Conservation (phyloP, 1,140 invertebrate genomes). For the Drosophila rhopaloa region DNA sequence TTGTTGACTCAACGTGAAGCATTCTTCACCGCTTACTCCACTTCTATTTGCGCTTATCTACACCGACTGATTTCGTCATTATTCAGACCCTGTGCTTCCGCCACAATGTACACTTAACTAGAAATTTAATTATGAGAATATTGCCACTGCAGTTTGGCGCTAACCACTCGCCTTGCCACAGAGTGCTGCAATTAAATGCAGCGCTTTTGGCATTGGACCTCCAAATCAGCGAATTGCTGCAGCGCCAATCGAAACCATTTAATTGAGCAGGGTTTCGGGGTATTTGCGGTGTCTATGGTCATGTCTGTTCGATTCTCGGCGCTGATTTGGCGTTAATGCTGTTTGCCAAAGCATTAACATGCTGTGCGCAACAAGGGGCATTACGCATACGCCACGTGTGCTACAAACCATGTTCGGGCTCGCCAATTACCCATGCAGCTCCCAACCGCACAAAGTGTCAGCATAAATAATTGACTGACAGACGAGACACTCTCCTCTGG, state of each 20-base stretch:
- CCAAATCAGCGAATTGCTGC: conserved; percentile 72
- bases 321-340: conserved; percentile 50
- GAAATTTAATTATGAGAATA: conserved; percentile 40
- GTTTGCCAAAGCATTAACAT: conserved; percentile 77
- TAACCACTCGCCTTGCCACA: conserved; percentile 10
- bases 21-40: conserved; percentile 22
- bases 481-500: conserved; percentile 41
- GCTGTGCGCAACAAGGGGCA: conserved; percentile 24
- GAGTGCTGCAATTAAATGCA: conserved; percentile 61
- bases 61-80: conserved; percentile 8
- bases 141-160: conserved; percentile 42
- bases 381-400: conserved; percentile 74
- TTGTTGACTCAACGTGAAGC: conserved; percentile 26
- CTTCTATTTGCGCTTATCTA: conserved; percentile 35
- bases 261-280: conserved; percentile 38
- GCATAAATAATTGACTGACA: conserved; percentile 76
- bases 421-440: conserved; percentile 65
- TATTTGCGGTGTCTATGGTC: conserved; percentile 65
- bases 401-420: conserved; percentile 25
- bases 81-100: conserved; percentile 19
- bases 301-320: conserved; percentile 41
- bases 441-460: conserved; percentile 67
- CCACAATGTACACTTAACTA: conserved; percentile 10
- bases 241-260: conserved; percentile 67
- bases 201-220: conserved; percentile 53